Base-by-base conservation (phyloP, 1,140 invertebrate species). In the Protaetia brevitarsis region DNA sequence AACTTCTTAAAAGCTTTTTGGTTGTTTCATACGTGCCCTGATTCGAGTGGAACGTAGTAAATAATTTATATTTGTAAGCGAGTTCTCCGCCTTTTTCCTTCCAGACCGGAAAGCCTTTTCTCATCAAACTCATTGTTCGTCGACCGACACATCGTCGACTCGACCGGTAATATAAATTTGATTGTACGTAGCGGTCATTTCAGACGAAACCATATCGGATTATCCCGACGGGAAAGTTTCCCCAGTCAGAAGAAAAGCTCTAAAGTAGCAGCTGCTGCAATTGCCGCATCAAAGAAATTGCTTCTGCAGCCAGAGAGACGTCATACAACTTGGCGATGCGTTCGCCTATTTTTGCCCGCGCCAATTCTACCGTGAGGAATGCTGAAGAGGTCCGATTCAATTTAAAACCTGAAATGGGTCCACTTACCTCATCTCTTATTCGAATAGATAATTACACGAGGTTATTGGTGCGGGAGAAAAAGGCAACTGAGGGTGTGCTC, bases 1-100 rank as follows among this genome's bases (percentile, higher is more conserved):
- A 45, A 45, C 41, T 45, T 45, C 23, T 45, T 45, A 45, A 45
- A 45, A 45, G 41, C 41, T 45, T 45, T 21, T 45, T 45, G 41
- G 16, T 5, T 21, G 41, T 45, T 21, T 45, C n/a, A 21, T 19
- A 45, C 41, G 41, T 45, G 41, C 41, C 23, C 41, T 13, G 13
- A 45, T 13, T 21, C 6, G 4, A 13, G 16, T 45, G 16, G 41
- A 45, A 13, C 41, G 41, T 19, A 45, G 41, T 45, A 45, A 45
- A 45, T 45, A 45, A 45, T 45, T 4, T 45, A 45, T 45, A 45
- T 45, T 45, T 45, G 41, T 45, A 45, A 13, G 41, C 41, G 41
- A 45, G 16, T 13, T 3, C 41, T 1, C 4, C n/a, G 16, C 16
- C 16, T 21, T 45, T 13, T 21, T 19, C 4, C 41, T 37, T 37